Evolutionary conservation across 2,797 vertebrate genomes (phyloP), one percentile per base, ranked within the genome.

Genomic region (Uromys caudimaculatus): DNA sequence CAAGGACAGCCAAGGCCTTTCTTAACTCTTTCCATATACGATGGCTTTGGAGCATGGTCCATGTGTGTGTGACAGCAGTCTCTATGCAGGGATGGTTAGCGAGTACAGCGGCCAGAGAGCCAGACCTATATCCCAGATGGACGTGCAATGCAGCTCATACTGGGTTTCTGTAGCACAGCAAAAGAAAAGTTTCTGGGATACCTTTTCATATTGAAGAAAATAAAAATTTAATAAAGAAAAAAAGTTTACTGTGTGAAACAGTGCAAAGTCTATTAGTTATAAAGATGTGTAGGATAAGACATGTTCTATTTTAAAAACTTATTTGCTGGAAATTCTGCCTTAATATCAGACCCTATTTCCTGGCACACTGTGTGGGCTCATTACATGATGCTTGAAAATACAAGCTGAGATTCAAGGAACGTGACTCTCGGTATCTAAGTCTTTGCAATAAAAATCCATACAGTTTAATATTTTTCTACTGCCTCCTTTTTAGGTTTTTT

Each of bases 71-170:
- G 54, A 24, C 8, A 9, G 78, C 58, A 29, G 52, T n/a, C 0
- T 27, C 44, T 24, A 4, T 32, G 50, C 0, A 29, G 41, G 23
- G 27, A 21, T 1, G 13, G 47, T 32, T 38, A 17, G 0, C 2
- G 32, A 9, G 35, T 14, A 6, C 27, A n/a, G 24, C 6, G 67
- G 56, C 12, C 8, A 41, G 69, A 71, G 11, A 75, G 2, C 14
- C 32, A 11, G 3, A 27, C 62, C 58, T 93, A 23, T 17, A 0
- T 62, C 52, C 47, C 56, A 56, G 47, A 60, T 35, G 7, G 16
- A 54, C 4, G 5, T 2, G 3, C 4, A 2, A 8, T 0, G 10
- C 78, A 24, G 13, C 7, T 41, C 2, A 3, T 1, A 4, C 11
- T 24, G 56, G 60, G 3, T 8, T 24, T 14, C 19, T 29, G 1